Base-by-base conservation (phyloP, 2,113 vertebrate genomes). In the Terrapene triunguis region DNA sequence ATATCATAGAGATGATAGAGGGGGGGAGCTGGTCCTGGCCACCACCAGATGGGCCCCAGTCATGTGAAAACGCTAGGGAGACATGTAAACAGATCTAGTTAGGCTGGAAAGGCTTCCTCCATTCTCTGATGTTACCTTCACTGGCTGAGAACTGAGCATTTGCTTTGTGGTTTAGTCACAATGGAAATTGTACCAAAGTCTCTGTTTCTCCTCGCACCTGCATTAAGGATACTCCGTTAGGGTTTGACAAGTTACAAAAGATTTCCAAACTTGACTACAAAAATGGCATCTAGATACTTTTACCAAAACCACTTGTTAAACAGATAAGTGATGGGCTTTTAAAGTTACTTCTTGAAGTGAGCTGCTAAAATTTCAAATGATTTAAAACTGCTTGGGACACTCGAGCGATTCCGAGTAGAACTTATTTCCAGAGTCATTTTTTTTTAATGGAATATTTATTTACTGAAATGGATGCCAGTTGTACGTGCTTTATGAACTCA, bases 331-430 rank as follows among this genome's bases (percentile, higher is more conserved):
- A 85, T 21, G 65, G 84, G 16, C 22, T 76, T 82, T 87, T 72
- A 29, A 82, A 89, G 27, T 95, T 84, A 94, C 38, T 83, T 10
- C 85, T 80, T 93, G 93, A 94, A 29, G 95, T 88, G 69, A 88
- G 42, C 8, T 17, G 32, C 48, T 81, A 38, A 51, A 85, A 80
- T 95, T 90, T 89, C 80, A 93, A 80, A 92, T 54, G 17, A 86
- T 91, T 90, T 93, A 94, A 89, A 95, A 42, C 84, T 65, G 84
- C 74, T 69, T 78, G 74, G 65, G 53, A 96, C 42, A 84, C 16
- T 1, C 0, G 85, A 88, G 22, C 89, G 85, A 94, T 86, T 96
- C 82, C 59, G 90, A 94, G 27, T 32, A 35, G 25, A 4, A 21
- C 51, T 93, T 92, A 92, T 92, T 96, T 95, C 93, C 83, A 89